Conservation (phyloP, 2,113 vertebrate species). For the Chascanopsetta lugubris region DNA sequence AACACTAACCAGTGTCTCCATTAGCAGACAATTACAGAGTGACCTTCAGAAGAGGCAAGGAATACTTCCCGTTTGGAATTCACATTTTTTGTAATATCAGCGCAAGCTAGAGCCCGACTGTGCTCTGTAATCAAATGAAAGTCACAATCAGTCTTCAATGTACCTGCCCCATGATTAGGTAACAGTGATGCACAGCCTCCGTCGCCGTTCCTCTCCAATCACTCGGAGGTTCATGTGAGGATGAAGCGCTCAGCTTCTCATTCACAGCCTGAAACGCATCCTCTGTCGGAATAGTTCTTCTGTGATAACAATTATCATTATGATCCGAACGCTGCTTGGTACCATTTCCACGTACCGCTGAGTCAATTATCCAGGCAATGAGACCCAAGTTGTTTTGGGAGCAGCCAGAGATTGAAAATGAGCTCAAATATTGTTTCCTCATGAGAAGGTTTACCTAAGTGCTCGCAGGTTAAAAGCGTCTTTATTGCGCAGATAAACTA, state of each 20-base stretch:
- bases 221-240: constrained; percentile 32
- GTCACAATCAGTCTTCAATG: constrained; percentile 25
- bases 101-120: background rate
- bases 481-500: constrained; percentile 60
- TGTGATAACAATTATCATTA: constrained; percentile 8
- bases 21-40: constrained; percentile 24
- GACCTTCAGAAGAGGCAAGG: constrained; percentile 26
- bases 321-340: constrained; percentile 3
- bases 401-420: constrained; percentile 45
- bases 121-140: constrained; percentile 12
- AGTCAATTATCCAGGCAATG: constrained; percentile 9
- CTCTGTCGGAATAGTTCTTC: background rate
- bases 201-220: constrained; percentile 18
- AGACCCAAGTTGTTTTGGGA: constrained; percentile 20
- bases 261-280: constrained; percentile 18
- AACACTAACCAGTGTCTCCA: constrained; percentile 18
- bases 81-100: background rate
- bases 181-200: constrained; percentile 15
- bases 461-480: constrained; percentile 54
- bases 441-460: constrained; percentile 53
- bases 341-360: constrained; percentile 23
- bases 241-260: constrained; percentile 33
- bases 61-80: background rate
- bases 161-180: constrained; percentile 27
- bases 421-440: constrained; percentile 44